These are phyloP conservation scores for Mustela nigripes DNA, from an alignment of 2,113 vertebrate species.

Conservation along the genomic window DNA sequence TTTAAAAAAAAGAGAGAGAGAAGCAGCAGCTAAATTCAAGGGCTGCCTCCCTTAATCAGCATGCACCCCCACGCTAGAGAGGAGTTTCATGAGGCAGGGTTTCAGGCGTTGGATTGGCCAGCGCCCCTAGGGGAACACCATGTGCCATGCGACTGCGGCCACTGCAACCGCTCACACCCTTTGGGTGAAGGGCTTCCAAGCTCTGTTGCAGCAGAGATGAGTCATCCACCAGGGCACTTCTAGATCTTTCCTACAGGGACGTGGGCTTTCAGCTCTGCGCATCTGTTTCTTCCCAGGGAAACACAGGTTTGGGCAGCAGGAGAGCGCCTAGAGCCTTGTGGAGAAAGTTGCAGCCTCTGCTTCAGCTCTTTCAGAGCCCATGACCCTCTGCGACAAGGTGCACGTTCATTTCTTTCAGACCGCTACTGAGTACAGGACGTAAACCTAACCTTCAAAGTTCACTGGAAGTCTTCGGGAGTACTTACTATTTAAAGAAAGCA, in stretches of 20 bases:
- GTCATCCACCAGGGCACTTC: not conserved
- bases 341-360: not conserved
- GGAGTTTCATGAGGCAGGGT: not conserved
- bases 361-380: not conserved
- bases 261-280: not conserved
- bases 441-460: not conserved
- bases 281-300: conserved; percentile 26
- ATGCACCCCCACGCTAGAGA: not conserved
- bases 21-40: not conserved
- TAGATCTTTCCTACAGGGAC: not conserved
- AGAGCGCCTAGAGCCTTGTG: not conserved
- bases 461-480: not conserved
- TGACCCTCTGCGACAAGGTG: not conserved
- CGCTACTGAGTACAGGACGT: not conserved
- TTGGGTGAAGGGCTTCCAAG: not conserved
- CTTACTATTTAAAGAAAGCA: conserved; percentile 26
- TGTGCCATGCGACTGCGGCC: not conserved
- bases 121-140: no score
- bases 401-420: not conserved
- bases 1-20: not conserved
- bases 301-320: not conserved
- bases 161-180: not conserved
- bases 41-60: not conserved
- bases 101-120: not conserved
- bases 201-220: not conserved